Evolutionary conservation across 2,797 vertebrate species (phyloP), one percentile per base, ranked within the genome.

Genomic region (Schizothorax lantsangensis): DNA sequence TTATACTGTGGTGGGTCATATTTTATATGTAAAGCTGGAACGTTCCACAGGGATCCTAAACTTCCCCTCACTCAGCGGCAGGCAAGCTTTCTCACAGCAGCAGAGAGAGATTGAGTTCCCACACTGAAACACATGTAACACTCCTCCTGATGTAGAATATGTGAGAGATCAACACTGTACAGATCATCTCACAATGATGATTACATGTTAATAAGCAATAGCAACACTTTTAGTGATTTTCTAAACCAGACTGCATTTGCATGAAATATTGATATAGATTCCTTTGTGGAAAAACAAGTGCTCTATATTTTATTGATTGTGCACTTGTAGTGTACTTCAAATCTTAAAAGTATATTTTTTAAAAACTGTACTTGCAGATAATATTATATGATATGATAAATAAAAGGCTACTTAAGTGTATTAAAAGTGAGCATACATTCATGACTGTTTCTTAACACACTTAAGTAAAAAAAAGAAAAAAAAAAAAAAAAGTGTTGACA

Each of bases 1-100:
- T 79, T 79, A 88, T 90, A 88, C 90, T 87, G 93, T 92, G 66
- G 26, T 90, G 84, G 88, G 88, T 91, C 83, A 71, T 85, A 89
- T 91, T 92, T 91, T 88, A 90, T 90, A 92, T 54, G 75, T 86
- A 89, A 86, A 89, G 90, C 71, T 87, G 86, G 86, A 89, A 88
- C 87, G 89, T 87, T 91, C 87, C 89, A 88, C 64, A 15, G 81
- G 88, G 91, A 89, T 90, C 87, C 74, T 86, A 86, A 89, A 87
- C 79, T 84, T 87, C 57, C 68, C 79, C 52, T 62, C 83, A n/a
- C 88, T 86, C 77, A 84, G 82, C 79, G 23, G 43, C 81, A 79
- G 81, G 45, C 84, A 78, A 43, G 62, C 79, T 47, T 83, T 89
- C 52, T 75, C 68, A 59, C 79, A 73, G 68, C 82, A 79, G 80